Evolutionary conservation across 2,797 vertebrate species (phyloP).

Genomic region (Hippopotamyrus pictus): DNA sequence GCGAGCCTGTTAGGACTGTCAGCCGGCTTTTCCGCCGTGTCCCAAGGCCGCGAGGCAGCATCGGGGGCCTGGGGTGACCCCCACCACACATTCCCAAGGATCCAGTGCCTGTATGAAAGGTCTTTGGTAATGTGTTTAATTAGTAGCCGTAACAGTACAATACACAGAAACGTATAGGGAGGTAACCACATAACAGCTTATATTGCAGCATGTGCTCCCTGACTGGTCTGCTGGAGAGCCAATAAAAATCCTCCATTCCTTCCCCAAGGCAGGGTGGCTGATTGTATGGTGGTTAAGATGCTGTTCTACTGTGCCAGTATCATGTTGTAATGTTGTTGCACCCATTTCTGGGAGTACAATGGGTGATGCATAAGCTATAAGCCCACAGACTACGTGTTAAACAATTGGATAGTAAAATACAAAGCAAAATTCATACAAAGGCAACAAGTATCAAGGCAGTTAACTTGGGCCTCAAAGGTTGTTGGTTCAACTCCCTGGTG

Average conservation of each 20-base stretch:
- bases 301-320: not conserved
- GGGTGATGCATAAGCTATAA: not conserved
- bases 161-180: not conserved
- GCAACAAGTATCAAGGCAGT: not conserved
- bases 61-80: not conserved
- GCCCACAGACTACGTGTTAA: not conserved
- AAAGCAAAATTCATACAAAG: not conserved
- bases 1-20: constrained; percentile 49
- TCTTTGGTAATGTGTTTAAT: not conserved
- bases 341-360: not conserved
- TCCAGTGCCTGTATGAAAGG: not conserved
- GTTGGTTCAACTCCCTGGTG: not conserved
- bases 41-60: constrained; percentile 33
- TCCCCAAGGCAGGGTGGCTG: not conserved
- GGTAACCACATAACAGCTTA: not conserved
- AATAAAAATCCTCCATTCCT: not conserved
- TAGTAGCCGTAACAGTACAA: not conserved
- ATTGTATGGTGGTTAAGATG: not conserved
- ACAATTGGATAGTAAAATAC: not conserved
- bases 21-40: constrained; percentile 37
- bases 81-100: not conserved
- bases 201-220: not conserved
- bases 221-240: not conserved
- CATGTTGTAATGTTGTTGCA: not conserved
- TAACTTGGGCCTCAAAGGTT: not conserved